Base-by-base conservation (phyloP, 2,888 invertebrate species). In the Tinea pellionella region DNA sequence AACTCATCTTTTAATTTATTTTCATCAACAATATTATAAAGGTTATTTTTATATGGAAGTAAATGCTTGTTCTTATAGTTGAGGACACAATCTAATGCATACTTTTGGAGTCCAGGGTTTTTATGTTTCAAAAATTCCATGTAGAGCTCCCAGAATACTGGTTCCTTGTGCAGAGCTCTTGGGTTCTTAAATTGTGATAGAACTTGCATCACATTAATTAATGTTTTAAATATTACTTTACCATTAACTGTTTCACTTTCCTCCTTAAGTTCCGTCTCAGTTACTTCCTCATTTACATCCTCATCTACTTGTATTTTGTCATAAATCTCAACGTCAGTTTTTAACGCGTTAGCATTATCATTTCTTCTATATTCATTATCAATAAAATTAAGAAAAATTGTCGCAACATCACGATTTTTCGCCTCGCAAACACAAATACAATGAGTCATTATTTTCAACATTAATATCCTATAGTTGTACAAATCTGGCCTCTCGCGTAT, bases 1-100 rank as follows among this genome's bases (percentile, higher is more conserved):
- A 99, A 75, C 77, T 96, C 96, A 68, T 93, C 92, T 82, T 95
- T 95, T 66, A 98, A 93, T 65, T 93, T 94, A 67, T 94, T 94
- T 64, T 97, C 96, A 69, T 96, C 94, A 3, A 97, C 89, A 59
- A 98, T 84, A 63, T 92, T 91, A 65, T 92, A 90, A 58, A 99
- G 81, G 68, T 95, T 91, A 43, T 91, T 92, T 73, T 94, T 94
- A 72, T 98, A 97, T 0, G 94, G 92, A 0, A 85, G 73, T 7
- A 98, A 72, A 69, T 91, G 92, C 71, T 94, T 94, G 64, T 92
- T 90, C 73, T 94, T 96, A 77, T 97, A 98, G 0, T 94, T 92
- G 67, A 96, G 83, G 1, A 99, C 78, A 73, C 97, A 98, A 70
- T 94, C 93, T 43, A 99, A 79, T 0, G 97, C 95, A 59, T 91